Base-by-base conservation (phyloP, 2,113 vertebrate species). In the Chaetops frenatus region DNA sequence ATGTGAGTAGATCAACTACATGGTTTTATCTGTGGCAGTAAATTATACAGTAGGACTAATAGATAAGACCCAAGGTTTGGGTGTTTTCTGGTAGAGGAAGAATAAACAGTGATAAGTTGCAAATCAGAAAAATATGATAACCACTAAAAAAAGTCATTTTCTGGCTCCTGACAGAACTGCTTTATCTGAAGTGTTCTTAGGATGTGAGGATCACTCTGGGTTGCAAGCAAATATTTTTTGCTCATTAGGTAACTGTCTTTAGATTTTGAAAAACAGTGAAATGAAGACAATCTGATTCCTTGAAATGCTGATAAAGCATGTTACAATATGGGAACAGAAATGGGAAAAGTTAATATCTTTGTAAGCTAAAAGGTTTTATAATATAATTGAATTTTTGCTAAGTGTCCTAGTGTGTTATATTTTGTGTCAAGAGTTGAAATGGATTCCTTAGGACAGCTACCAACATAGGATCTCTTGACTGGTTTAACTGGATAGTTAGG, bases 381-480 rank as follows among this genome's bases (percentile, higher is more conserved):
- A 28, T 77, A 13, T 33, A 74, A 33, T n/a, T 40, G n/a, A 11
- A 17, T 36, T 76, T 95, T 92, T 78, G 36, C 18, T 31, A n/a
- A 42, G 29, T 2, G 1, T 96, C 92, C 71, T 93, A 79, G 48
- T 61, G 67, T 70, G 48, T 94, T 94, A 48, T 95, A 73, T 92
- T 97, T 97, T 98, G 79, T 96, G 77, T 96, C 93, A 96, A 86
- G 94, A 95, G 67, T 90, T 97, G 88, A 96, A 97, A 96, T 90
- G 77, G 86, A 93, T 97, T 97, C 85, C 93, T 95, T 95, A 94
- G 91, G 92, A 95, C 72, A 95, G 80, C 94, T 93, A 86, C 89
- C 85, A 94, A 18, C 65, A 78, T 92, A 67, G 81, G 92, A 61
- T 97, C 74, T 95, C 82, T 92, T 97, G 81, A 56, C 88, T 92